Percentiles rank a stretch among this genome's conserved stretches.
Evolutionary conservation across 2,888 invertebrate species (phyloP).

Genomic region (Metallyticus violacea): DNA sequence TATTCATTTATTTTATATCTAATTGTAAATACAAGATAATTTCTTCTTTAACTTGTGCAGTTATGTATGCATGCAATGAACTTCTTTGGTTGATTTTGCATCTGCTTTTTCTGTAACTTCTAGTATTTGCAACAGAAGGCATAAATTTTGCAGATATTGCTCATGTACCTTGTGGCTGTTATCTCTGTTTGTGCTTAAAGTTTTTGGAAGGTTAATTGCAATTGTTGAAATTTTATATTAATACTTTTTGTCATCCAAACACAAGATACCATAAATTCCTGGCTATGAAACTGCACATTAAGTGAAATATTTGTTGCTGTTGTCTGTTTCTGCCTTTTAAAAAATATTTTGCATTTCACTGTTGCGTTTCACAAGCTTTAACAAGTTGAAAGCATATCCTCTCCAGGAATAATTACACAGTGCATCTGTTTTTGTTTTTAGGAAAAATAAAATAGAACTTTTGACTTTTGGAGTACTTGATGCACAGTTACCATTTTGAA

Average conservation of each 20-base stretch:
- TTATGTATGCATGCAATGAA: neutral
- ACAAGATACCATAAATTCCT: neutral
- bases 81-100: neutral
- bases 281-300: neutral
- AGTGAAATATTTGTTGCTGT: neutral
- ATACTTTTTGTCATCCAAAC: neutral
- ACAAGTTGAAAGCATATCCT: neutral
- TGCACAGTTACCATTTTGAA: too few relatives aligned
- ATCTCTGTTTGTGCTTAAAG: neutral
- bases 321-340: constrained; percentile 10
- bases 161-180: neutral
- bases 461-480: neutral
- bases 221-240: neutral
- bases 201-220: neutral
- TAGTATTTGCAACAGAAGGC: neutral
- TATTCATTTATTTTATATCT: neutral
- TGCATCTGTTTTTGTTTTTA: neutral
- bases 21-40: neutral
- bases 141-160: neutral
- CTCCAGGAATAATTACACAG: neutral
- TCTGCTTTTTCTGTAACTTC: neutral
- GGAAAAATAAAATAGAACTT: neutral
- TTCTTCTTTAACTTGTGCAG: neutral
- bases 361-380: neutral
- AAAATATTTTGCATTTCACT: neutral